Evolutionary conservation across 2,797 vertebrate genomes (phyloP).

Genomic region (Eleutherodactylus coqui): DNA sequence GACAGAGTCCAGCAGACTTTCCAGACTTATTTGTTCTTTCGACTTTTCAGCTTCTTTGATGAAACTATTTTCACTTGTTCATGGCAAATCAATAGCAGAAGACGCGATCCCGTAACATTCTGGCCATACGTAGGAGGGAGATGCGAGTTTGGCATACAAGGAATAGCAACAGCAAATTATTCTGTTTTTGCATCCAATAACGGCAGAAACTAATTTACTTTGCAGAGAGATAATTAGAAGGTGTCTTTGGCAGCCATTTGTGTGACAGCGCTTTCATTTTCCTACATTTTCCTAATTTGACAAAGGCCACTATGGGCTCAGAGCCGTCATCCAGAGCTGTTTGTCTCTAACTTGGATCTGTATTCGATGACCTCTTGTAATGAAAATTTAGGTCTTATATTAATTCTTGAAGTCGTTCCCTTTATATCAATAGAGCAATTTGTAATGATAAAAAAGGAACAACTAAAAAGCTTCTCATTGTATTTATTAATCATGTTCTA

Average conservation of each 20-base stretch:
- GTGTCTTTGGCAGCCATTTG: conserved; percentile 72
- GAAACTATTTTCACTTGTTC: conserved; percentile 45
- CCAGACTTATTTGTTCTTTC: conserved; percentile 11
- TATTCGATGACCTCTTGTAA: conserved; percentile 80
- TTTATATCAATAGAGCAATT: conserved; percentile 79
- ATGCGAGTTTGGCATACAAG: neutral
- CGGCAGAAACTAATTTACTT: conserved; percentile 74
- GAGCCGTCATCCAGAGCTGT: conserved; percentile 76
- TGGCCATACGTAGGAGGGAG: neutral
- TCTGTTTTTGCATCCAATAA: conserved; percentile 67
- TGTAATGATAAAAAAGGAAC: neutral
- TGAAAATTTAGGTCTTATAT: conserved; percentile 83
- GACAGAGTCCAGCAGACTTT: neutral
- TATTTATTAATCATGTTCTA: conserved; percentile 74
- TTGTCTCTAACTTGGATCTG: conserved; percentile 81
- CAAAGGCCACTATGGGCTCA: conserved; percentile 74
- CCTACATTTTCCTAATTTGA: conserved; percentile 78
- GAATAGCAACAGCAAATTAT: conserved; percentile 19
- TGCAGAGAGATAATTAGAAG: conserved; percentile 76
- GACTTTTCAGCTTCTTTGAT: conserved; percentile 22
- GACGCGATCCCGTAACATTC: conserved; percentile 2
- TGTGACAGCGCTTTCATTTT: conserved; percentile 79
- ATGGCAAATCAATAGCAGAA: conserved; percentile 34
- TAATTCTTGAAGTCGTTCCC: conserved; percentile 82
- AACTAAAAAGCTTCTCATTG: conserved; percentile 72